Evolutionary conservation across 2,113 vertebrate genomes (phyloP).

Genomic region (Tapirus terrestris): DNA sequence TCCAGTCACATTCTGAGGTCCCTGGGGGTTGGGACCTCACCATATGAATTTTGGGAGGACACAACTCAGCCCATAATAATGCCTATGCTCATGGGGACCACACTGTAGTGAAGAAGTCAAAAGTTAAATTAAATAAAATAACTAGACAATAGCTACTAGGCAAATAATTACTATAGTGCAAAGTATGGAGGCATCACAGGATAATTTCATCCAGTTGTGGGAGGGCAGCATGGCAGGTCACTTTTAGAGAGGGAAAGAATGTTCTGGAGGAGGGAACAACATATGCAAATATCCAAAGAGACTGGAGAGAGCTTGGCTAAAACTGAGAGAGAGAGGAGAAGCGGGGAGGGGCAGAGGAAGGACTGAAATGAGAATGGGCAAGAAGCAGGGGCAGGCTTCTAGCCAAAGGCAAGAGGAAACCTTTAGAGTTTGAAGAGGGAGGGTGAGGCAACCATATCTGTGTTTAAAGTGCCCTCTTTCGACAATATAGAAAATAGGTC

Average conservation of each 20-base stretch:
- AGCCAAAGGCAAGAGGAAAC: too few species aligned
- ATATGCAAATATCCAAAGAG: background rate
- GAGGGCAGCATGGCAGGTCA: background rate
- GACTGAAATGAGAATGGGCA: background rate
- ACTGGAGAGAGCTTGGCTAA: background rate
- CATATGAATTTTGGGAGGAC: background rate
- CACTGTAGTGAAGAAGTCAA: background rate
- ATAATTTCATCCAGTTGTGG: background rate
- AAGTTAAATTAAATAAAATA: background rate
- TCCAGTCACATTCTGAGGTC: background rate
- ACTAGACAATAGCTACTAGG: background rate
- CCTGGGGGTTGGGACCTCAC: background rate
- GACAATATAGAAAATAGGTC: background rate
- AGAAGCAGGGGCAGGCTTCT: background rate
- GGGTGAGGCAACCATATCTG: background rate
- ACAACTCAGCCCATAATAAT: background rate
- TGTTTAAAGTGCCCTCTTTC: background rate
- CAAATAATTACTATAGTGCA: background rate
- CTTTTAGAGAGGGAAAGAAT: background rate
- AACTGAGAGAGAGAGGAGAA: background rate
- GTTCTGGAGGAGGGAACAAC: background rate
- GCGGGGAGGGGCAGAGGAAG: too few species aligned
- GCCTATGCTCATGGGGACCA: background rate
- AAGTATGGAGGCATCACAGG: background rate
- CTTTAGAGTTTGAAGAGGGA: background rate